phyloP scores from a whole-genome alignment of 2,797 vertebrate species.

The Geotrypetes seraphini region DNA sequence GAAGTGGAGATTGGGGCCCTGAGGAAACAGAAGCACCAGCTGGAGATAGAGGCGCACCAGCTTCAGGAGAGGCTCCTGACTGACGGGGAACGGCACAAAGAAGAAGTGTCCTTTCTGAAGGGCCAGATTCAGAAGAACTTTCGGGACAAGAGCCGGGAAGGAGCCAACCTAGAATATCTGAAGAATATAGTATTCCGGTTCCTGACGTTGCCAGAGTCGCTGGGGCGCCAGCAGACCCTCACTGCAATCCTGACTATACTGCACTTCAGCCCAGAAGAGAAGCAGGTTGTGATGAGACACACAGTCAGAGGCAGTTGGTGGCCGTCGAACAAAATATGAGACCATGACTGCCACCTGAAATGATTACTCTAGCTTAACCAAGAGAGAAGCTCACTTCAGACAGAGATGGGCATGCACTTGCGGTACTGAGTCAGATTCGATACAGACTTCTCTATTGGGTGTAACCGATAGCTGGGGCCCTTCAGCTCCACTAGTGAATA shows the following conservation, averaged over 20 bases:
- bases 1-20: constrained; percentile 67
- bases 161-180: constrained; percentile 90
- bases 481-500: rapidly evolving
- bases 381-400: rapidly evolving
- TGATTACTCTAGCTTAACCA: rapidly evolving
- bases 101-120: constrained; percentile 52
- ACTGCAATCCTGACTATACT: constrained; percentile 81
- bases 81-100: constrained; percentile 57
- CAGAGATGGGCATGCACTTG: rapidly evolving
- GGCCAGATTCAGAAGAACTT: constrained; percentile 58
- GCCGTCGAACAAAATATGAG: constrained; percentile 52
- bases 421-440: rapidly evolving
- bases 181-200: constrained; percentile 86
- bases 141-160: constrained; percentile 76
- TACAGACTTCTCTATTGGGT: rapidly evolving
- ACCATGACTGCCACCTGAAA: rapidly evolving
- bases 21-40: constrained; percentile 66
- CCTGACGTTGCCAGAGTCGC: constrained; percentile 70
- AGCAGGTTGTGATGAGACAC: constrained; percentile 51
- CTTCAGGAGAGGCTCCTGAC: constrained; percentile 62
- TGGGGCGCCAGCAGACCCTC: constrained; percentile 82
- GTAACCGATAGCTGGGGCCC: rapidly evolving
- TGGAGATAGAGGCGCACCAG: constrained; percentile 68
- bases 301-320: constrained; percentile 67
- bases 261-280: constrained; percentile 90